phyloP scores from a whole-genome alignment of 1,140 invertebrate species.

The Probaryconus sp. region DNA sequence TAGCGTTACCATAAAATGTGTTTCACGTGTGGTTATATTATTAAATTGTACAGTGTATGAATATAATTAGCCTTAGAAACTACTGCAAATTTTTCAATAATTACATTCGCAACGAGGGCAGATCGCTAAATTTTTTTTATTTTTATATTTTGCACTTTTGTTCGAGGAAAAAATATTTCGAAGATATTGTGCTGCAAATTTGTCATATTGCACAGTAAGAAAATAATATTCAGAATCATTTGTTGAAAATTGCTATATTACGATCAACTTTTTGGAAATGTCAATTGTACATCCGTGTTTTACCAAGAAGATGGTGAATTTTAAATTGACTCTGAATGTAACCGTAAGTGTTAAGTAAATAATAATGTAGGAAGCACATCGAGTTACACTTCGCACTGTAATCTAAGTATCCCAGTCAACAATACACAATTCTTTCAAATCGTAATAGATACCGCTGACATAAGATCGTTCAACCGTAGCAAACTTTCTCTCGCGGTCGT shows the following conservation, averaged over 20 bases:
- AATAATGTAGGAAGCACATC: constrained; percentile 53
- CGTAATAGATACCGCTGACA: constrained; percentile 61
- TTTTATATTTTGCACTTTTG: constrained; percentile 11
- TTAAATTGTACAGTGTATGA: constrained; percentile 22
- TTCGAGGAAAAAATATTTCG: background rate
- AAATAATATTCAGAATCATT: no score
- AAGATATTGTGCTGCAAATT: background rate
- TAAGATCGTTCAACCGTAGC: constrained; percentile 56
- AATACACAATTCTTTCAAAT: constrained; percentile 58
- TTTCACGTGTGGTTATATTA: constrained; percentile 23
- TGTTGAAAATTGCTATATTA: no score
- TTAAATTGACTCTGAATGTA: no score
- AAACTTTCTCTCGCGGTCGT: constrained; percentile 55
- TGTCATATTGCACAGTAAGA: no score
- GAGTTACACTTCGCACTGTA: constrained; percentile 23
- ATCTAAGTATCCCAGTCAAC: constrained; percentile 40
- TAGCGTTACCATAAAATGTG: constrained; percentile 24
- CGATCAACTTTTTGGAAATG: no score
- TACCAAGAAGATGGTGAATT: no score
- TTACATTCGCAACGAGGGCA: background rate
- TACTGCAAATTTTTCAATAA: constrained; percentile 34
- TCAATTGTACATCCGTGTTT: no score
- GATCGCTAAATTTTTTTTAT: background rate
- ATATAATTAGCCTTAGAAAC: constrained; percentile 7
- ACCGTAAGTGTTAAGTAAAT: constrained; percentile 37